phyloP scores from a whole-genome alignment of 2,113 vertebrate species.

The Smithornis capensis region DNA sequence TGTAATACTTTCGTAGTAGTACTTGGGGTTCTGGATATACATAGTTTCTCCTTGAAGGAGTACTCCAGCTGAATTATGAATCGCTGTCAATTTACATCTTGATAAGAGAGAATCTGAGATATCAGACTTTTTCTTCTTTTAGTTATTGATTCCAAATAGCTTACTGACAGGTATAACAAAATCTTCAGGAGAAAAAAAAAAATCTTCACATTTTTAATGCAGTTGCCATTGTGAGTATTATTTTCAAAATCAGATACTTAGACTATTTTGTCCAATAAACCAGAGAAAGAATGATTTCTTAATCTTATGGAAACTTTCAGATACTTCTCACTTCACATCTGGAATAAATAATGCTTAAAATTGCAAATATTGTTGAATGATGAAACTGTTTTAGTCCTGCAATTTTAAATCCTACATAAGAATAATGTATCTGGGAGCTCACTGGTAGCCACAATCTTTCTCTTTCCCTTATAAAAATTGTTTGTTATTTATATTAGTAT shows the following conservation, averaged over 20 bases:
- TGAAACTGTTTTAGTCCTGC: not conserved
- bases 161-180: not conserved
- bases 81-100: not conserved
- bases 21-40: not conserved
- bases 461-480: not conserved
- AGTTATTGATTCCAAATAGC: not conserved
- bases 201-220: not conserved
- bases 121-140: not conserved
- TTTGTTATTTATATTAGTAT: not conserved
- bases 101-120: not conserved
- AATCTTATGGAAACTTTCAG: not conserved
- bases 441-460: not conserved
- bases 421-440: not conserved
- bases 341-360: not conserved
- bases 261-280: not conserved
- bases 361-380: not conserved
- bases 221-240: not conserved
- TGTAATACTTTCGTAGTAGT: not conserved
- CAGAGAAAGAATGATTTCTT: not conserved
- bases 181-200: not conserved
- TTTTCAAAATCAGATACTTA: not conserved
- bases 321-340: not conserved
- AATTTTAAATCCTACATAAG: not conserved
- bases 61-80: not conserved
- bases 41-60: not conserved